Base-by-base conservation (phyloP, 64 coral and sea anemone genomes). In the Anthopleura sola region DNA sequence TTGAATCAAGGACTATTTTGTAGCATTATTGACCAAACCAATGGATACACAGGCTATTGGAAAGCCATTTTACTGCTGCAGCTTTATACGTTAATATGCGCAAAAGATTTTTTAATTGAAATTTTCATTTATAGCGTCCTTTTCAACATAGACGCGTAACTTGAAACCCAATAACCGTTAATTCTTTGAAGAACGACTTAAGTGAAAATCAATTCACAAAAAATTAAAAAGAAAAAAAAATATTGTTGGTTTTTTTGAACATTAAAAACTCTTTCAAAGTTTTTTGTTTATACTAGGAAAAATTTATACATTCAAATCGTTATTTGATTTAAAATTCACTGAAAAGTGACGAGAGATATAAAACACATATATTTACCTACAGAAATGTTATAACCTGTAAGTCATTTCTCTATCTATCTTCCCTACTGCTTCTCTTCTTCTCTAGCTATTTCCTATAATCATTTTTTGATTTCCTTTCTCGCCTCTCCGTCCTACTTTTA, bases 1-100 rank as follows among this genome's bases (percentile, higher is more conserved):
- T 71, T 71, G 66, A 71, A 71, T 71, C 66, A 71, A 71, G n/a
- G 66, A 34, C 66, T 34, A 71, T 28, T 71, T 71, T 31, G 66
- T 71, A 15, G 66, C 23, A 32, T 71, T 71, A 34, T 32, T 71
- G 66, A 15, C 66, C 28, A 15, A 34, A 17, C 31, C 3, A 10
- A 71, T 34, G 13, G 12, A 71, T 5, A 71, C 11, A 28, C 6
- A 32, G 66, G 3, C 12, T 1, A 32, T 71, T 15, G 29, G 28
- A 29, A 71, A 71, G 66, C 29, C 66, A 71, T 3, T 16, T 71
- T 71, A 12, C 14, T 14, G 66, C 14, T 14, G 66, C 14, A 71
- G 1, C 2, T 32, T 32, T 34, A 32, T 10, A 20, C 0, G 28
- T 16, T 33, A 29, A 28, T 12, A 28, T 29, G 6, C 20, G 26